Evolutionary conservation across 2,888 invertebrate species (phyloP).

Genomic region (Athrips mouffetella): DNA sequence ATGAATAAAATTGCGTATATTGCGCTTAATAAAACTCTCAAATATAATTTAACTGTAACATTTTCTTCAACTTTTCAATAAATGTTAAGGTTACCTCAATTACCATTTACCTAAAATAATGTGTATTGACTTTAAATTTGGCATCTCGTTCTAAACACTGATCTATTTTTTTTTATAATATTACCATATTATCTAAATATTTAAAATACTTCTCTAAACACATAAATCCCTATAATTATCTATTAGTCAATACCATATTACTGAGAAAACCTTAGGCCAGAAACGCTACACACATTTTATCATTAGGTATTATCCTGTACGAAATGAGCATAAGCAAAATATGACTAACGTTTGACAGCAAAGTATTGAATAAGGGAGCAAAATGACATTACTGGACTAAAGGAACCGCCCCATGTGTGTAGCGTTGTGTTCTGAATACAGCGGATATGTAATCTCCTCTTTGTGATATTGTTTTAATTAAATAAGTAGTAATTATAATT

Average conservation of each 20-base stretch:
- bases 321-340: conserved; percentile 50
- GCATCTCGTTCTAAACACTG: conserved; percentile 80
- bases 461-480: conserved; percentile 50
- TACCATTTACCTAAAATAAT: conserved; percentile 79
- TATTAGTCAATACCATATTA: conserved; percentile 74
- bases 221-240: conserved; percentile 76
- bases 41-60: conserved; percentile 78
- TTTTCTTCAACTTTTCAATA: conserved; percentile 75
- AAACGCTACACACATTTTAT: conserved; percentile 63
- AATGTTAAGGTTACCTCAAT: conserved; percentile 75
- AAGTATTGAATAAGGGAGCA: conserved; percentile 27
- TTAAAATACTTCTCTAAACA: conserved; percentile 79
- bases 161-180: conserved; percentile 69
- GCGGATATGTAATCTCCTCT: conserved; percentile 71
- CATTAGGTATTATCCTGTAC: conserved; percentile 33
- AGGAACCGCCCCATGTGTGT: conserved; percentile 45
- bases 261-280: conserved; percentile 71
- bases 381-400: conserved; percentile 17
- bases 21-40: conserved; percentile 78
- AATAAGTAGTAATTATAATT: conserved; percentile 39
- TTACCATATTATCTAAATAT: conserved; percentile 74
- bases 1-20: conserved; percentile 76
- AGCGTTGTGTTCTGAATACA: conserved; percentile 64
- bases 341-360: conserved; percentile 19
- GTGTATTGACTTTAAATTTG: conserved; percentile 84